Conservation (phyloP, 1,140 invertebrate genomes). For the Drosophila asahinai region DNA sequence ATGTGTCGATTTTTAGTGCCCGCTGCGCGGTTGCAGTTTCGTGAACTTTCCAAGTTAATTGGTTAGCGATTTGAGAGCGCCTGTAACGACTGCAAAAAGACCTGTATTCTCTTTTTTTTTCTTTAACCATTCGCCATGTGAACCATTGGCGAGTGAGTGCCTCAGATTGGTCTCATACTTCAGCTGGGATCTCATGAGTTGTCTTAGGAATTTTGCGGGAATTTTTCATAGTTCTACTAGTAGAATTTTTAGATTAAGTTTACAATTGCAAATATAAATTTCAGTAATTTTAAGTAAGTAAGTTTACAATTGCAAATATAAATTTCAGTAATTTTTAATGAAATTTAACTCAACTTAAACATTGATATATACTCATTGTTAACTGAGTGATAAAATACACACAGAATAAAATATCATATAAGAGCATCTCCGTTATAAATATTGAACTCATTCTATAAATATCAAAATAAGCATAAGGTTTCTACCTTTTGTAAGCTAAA, state of each 20-base stretch:
- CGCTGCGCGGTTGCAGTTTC: constrained; percentile 78
- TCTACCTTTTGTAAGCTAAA: too few relatives aligned
- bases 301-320: background rate
- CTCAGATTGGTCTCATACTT: constrained; percentile 41
- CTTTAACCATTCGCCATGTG: constrained; percentile 29
- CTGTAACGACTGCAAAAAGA: constrained; percentile 59
- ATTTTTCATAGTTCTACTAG: constrained; percentile 10
- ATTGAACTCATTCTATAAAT: too few relatives aligned
- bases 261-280: background rate
- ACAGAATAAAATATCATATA: background rate
- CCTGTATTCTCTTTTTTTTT: constrained; percentile 16
- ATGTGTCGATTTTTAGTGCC: constrained; percentile 81
- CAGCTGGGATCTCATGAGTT: background rate
- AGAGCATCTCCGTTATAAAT: too few relatives aligned
- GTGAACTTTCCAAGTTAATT: constrained; percentile 81
- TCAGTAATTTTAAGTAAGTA: background rate
- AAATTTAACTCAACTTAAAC: too few relatives aligned
- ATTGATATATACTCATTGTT: too few relatives aligned
- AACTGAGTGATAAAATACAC: background rate
- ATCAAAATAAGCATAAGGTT: too few relatives aligned
- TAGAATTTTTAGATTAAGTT: background rate
- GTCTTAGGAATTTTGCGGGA: constrained; percentile 9
- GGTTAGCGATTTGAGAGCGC: constrained; percentile 69
- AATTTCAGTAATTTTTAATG: background rate
- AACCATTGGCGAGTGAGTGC: constrained; percentile 42